Percentiles rank a stretch among this genome's conserved stretches.
Conservation (phyloP, 1,140 invertebrate genomes). For the Triops cancriformis region DNA sequence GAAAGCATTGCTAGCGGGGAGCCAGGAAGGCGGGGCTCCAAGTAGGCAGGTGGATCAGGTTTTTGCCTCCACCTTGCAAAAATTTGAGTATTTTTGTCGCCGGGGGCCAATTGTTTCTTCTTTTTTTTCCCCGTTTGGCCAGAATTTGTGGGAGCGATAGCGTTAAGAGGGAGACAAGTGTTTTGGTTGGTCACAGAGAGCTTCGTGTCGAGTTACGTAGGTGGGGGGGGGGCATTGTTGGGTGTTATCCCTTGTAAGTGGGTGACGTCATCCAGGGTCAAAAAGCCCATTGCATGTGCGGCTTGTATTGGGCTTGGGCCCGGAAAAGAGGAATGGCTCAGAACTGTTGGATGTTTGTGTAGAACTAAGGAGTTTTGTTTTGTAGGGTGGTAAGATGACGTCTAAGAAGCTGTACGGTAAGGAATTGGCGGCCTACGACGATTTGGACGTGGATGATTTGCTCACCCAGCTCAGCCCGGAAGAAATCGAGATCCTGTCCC, state of each 20-base stretch:
- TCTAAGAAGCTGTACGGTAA: constrained; percentile 83
- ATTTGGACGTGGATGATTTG: constrained; percentile 94
- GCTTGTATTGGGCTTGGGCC: not conserved
- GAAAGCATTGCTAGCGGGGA: no score
- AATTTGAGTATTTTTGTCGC: no score
- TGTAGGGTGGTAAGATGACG: constrained; percentile 49
- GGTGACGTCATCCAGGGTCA: not conserved
- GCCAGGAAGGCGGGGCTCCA: no score
- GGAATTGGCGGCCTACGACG: constrained; percentile 86
- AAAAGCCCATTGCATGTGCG: not conserved
- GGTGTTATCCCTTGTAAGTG: not conserved
- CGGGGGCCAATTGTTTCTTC: no score
- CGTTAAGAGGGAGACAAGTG: no score
- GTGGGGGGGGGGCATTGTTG: not conserved
- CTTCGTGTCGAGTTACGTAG: not conserved
- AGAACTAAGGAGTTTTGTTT: not conserved
- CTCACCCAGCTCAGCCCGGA: constrained; percentile 85
- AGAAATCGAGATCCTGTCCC: constrained; percentile 93
- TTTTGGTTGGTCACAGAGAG: no score
- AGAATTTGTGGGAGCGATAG: no score
- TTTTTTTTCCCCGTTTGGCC: no score
- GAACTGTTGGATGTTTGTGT: not conserved
- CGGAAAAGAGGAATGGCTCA: not conserved
- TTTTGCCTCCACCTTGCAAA: no score
- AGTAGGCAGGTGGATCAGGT: no score